Conservation (phyloP, 1,140 invertebrate species). For the Magallana gigas region DNA sequence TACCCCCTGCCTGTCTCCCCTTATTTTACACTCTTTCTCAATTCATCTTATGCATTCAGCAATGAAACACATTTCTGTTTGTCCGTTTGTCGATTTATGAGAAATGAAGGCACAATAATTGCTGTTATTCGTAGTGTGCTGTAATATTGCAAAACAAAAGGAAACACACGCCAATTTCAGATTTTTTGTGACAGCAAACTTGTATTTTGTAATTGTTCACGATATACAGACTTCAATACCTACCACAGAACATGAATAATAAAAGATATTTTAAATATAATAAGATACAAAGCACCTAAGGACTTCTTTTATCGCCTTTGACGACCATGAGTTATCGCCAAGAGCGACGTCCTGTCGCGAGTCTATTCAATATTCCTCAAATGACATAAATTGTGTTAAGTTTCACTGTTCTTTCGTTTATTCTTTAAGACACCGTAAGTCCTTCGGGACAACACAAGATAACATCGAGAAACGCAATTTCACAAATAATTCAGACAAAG, state of each 20-base stretch:
- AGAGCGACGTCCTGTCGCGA: neutral
- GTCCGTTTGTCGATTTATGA: too few species aligned
- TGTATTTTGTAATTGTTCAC: too few species aligned
- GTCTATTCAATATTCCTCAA: neutral
- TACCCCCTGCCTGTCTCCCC: neutral
- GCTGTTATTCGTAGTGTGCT: too few species aligned
- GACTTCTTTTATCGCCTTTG: neutral
- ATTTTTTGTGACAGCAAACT: too few species aligned
- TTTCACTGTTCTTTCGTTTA: neutral
- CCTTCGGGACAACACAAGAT: neutral
- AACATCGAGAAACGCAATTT: neutral
- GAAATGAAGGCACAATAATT: too few species aligned
- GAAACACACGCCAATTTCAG: too few species aligned
- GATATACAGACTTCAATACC: too few species aligned
- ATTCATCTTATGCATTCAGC: neutral
- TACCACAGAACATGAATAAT: too few species aligned
- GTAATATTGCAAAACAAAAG: too few species aligned
- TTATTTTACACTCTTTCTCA: neutral
- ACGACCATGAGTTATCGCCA: neutral
- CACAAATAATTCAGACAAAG: neutral
- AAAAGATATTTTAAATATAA: too few species aligned
- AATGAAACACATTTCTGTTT: too few species aligned
- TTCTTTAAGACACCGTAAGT: neutral
- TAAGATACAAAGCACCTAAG: neutral
- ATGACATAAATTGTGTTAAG: conserved; percentile 1